Evolutionary conservation across 2,797 vertebrate genomes (phyloP).

Genomic region (Enteromius afrohamiltoni): DNA sequence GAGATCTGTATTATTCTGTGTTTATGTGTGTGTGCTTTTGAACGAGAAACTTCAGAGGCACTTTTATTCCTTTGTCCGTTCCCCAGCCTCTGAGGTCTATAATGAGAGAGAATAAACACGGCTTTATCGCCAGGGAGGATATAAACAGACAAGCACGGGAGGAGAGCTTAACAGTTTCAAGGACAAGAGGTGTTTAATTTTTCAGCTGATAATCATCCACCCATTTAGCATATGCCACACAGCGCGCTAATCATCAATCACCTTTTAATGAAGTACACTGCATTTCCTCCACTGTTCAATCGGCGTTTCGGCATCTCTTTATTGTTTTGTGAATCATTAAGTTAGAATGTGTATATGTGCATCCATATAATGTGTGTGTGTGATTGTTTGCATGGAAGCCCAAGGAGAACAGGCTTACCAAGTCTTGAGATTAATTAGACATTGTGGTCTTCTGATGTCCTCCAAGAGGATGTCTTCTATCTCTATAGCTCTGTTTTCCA

Average conservation of each 20-base stretch:
- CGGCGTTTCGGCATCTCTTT: slow-evolving; percentile 24
- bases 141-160: slow-evolving; percentile 21
- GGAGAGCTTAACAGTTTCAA: slow-evolving; percentile 52
- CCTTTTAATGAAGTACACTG: slow-evolving; percentile 37
- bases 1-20: background rate
- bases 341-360: slow-evolving; percentile 10
- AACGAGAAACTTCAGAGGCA: slow-evolving; percentile 32
- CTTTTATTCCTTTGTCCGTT: slow-evolving; percentile 32
- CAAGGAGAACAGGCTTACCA: slow-evolving; percentile 63
- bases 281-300: slow-evolving; percentile 37
- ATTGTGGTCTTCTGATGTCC: slow-evolving; percentile 66
- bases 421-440: slow-evolving; percentile 78
- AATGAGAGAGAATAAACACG: slow-evolving; percentile 55
- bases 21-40: background rate
- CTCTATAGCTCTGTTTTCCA: slow-evolving; percentile 69
- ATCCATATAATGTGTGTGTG: slow-evolving; percentile 16
- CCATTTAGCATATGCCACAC: slow-evolving; percentile 46
- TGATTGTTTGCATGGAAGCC: slow-evolving; percentile 23
- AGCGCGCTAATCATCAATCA: slow-evolving; percentile 49
- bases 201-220: slow-evolving; percentile 54
- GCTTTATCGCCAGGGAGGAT: slow-evolving; percentile 54
- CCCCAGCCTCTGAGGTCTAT: slow-evolving; percentile 43
- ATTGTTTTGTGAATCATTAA: slow-evolving; percentile 16
- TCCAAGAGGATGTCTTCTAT: slow-evolving; percentile 70
- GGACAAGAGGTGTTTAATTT: slow-evolving; percentile 56